Base-by-base conservation (phyloP, 2,797 vertebrate genomes). In the Rhinoraja longicauda region DNA sequence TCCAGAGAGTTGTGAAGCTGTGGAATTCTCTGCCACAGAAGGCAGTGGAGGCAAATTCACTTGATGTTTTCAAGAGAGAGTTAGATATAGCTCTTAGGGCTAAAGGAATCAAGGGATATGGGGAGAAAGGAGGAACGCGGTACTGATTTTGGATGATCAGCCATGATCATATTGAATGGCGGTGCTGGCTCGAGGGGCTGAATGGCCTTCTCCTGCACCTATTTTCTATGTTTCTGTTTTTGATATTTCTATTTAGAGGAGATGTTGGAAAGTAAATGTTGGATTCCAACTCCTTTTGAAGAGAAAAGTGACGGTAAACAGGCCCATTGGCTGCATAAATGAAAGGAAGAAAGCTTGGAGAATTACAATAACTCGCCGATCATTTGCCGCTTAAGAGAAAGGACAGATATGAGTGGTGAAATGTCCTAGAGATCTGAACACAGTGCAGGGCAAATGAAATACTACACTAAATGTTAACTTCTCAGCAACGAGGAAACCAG, bases 391-490 rank as follows among this genome's bases (percentile, higher is more conserved):
- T 36, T 75, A 70, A 57, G 67, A 75, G 24, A 17, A 92, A 26
- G 70, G 39, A 13, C 39, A 72, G 92, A 73, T 17, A 72, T 24
- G 21, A 45, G 64, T 2, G 19, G 10, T 67, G 70, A 53, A 72
- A 45, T 64, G 72, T 90, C 88, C 88, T 12, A 90, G 57, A n/a
- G 90, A 75, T 92, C 39, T 73, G 12, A 57, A 84, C 53, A 90
- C 62, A 21, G 39, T 75, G 26, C 24, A 36, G 45, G 0, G 8
- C 39, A 4, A 21, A 75, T 92, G 39, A 92, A 92, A 75, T 75
- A 72, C 24, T 29, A 1, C 90, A 73, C 26, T 45, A 92, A 92
- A 75, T 53, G 90, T 92, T 75, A 67, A 8, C 84, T 67, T 88
- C 62, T 67, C 26, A 17, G 90, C 36, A 53, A 5, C 92, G 67